Evolutionary conservation across 2,113 vertebrate genomes (phyloP).

Genomic region (Nycticebus coucang): DNA sequence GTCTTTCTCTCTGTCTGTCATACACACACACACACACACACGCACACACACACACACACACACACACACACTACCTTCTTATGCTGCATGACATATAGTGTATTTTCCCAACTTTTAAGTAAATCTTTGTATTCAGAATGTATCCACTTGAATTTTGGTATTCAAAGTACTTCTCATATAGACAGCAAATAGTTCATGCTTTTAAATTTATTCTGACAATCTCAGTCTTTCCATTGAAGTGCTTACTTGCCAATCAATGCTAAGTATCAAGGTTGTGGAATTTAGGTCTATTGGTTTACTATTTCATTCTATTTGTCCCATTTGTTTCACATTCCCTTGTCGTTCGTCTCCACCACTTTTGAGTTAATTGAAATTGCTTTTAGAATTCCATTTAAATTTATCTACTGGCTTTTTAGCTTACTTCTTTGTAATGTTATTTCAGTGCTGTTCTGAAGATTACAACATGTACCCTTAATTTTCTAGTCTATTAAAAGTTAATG

Average conservation of each 20-base stretch:
- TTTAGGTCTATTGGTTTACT: background rate
- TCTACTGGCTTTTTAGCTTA: background rate
- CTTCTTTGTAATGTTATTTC: background rate
- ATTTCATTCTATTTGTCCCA: background rate
- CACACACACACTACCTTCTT: background rate
- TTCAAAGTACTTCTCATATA: slow-evolving; percentile 8
- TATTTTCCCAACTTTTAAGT: background rate
- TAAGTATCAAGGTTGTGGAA: background rate
- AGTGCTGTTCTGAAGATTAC: background rate
- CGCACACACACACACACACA: background rate
- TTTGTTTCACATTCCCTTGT: background rate
- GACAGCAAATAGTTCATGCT: background rate
- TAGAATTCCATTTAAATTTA: slow-evolving; percentile 23
- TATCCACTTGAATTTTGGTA: background rate
- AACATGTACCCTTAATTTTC: background rate
- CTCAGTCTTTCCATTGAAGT: background rate
- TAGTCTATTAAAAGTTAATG: background rate
- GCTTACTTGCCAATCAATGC: background rate
- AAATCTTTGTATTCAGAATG: background rate
- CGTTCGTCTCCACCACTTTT: background rate
- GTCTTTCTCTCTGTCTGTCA: too few relatives aligned
- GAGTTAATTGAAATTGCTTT: slow-evolving; percentile 46
- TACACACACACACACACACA: background rate
- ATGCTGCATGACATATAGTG: background rate
- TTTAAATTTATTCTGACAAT: background rate